A percentile compares a stretch with the other conserved stretches of the same genome.
phyloP scores from a whole-genome alignment of 2,113 vertebrate genomes.

The Semicossyphus pulcher region DNA sequence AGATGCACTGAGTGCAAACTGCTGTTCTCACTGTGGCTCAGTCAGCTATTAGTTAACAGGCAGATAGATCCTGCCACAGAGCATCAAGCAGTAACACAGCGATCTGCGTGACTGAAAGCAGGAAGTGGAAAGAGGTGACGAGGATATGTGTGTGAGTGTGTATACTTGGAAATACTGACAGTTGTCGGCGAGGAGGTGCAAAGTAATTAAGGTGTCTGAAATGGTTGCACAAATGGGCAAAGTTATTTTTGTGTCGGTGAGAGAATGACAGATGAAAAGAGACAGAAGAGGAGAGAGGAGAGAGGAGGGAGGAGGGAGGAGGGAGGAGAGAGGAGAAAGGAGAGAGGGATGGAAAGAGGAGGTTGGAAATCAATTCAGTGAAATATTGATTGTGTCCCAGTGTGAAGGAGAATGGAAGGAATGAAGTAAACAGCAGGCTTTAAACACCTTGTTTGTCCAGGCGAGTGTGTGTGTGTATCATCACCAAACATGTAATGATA shows the following conservation, averaged over 20 bases:
- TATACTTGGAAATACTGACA: slow-evolving; percentile 26
- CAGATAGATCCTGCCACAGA: slow-evolving; percentile 7
- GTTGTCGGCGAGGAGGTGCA: slow-evolving; percentile 38
- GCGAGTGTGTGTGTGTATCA: too few relatives aligned
- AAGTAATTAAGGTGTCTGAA: slow-evolving; percentile 38
- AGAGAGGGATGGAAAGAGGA: not conserved
- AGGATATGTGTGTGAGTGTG: not conserved
- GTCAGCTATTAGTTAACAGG: slow-evolving; percentile 2
- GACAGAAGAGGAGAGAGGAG: not conserved
- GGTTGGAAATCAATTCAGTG: slow-evolving; percentile 42
- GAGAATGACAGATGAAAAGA: slow-evolving; percentile 6
- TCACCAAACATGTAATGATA: too few relatives aligned
- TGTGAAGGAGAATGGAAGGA: slow-evolving; percentile 21
- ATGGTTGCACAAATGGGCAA: not conserved
- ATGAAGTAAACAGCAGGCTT: slow-evolving; percentile 51
- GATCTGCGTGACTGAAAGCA: not conserved
- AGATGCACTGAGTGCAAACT: slow-evolving; percentile 8
- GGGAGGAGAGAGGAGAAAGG: too few relatives aligned
- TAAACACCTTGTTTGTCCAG: slow-evolving; percentile 23
- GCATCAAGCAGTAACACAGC: not conserved
- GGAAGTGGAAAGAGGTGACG: not conserved
- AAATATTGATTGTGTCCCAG: slow-evolving; percentile 44
- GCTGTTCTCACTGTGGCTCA: slow-evolving; percentile 24
- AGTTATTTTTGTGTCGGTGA: slow-evolving; percentile 10
- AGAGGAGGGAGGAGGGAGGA: not conserved